These are phyloP conservation scores for Diploscapter pachys DNA, from an alignment of 1,140 invertebrate species.

Conservation along the genomic window DNA sequence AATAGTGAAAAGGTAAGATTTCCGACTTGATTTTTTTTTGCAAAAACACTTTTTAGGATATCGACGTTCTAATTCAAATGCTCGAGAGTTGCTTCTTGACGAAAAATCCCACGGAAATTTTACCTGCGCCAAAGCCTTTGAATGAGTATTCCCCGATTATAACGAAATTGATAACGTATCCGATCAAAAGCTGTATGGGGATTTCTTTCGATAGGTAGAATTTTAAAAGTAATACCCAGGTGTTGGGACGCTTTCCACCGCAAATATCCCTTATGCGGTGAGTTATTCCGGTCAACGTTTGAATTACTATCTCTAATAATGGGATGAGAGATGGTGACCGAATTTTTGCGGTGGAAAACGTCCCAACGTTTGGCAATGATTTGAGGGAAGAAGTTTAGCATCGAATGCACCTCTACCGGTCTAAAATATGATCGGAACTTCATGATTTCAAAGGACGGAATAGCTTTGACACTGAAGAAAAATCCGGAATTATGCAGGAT, in stretches of 20 bases:
- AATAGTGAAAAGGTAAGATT: slow-evolving; percentile 60
- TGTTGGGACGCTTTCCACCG: too few relatives aligned
- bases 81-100: slow-evolving; percentile 18
- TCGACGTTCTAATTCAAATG: slow-evolving; percentile 18
- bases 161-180: slow-evolving; percentile 76
- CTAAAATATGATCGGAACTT: slow-evolving; percentile 20
- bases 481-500: slow-evolving; percentile 69
- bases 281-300: too few relatives aligned
- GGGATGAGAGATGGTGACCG: too few relatives aligned
- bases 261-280: too few relatives aligned
- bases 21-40: too few relatives aligned
- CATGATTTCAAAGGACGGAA: slow-evolving; percentile 14
- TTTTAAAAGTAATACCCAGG: background rate
- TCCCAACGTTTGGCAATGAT: too few relatives aligned
- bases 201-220: slow-evolving; percentile 66
- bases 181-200: slow-evolving; percentile 85
- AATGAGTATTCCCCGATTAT: background rate
- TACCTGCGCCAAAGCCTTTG: background rate
- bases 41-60: slow-evolving; percentile 62
- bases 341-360: too few relatives aligned
- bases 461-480: slow-evolving; percentile 63
- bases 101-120: background rate
- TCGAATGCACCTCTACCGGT: slow-evolving; percentile 11
- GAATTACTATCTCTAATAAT: too few relatives aligned
- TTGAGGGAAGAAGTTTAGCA: background rate